A percentile compares a stretch with the other conserved stretches of the same genome.
phyloP scores from a whole-genome alignment of 2,113 vertebrate species.

The Macquaria australasica region DNA sequence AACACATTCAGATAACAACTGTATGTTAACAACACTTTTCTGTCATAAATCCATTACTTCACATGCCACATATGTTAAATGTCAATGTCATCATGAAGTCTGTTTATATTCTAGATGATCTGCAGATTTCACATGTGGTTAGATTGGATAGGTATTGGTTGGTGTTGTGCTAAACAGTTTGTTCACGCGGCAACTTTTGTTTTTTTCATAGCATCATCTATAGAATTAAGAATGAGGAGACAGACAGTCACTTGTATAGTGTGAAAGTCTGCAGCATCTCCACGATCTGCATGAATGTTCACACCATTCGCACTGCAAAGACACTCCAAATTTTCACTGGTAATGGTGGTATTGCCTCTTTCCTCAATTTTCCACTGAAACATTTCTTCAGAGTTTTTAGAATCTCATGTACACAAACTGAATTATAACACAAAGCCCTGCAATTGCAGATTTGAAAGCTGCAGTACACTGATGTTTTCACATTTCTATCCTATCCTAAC shows the following conservation, averaged over 20 bases:
- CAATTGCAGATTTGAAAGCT: neutral
- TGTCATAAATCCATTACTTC: constrained; percentile 7
- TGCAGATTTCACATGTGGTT: neutral
- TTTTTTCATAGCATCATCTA: neutral
- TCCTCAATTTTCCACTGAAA: neutral
- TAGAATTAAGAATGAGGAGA: constrained; percentile 12
- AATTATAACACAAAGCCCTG: neutral
- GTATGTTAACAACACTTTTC: constrained; percentile 14
- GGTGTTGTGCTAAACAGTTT: neutral
- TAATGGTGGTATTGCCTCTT: neutral
- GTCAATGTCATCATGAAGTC: neutral
- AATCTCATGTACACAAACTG: neutral
- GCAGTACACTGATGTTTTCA: constrained; percentile 5
- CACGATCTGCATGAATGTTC: constrained; percentile 13
- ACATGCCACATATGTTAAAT: neutral
- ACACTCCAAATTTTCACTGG: constrained; percentile 7
- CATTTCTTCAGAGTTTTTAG: neutral
- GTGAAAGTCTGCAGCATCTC: constrained; percentile 40
- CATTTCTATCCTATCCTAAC: neutral
- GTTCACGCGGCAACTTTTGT: neutral
- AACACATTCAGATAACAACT: constrained; percentile 11
- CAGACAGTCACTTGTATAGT: constrained; percentile 5
- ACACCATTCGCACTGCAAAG: constrained; percentile 8
- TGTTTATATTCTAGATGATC: constrained; percentile 16
- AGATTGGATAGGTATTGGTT: neutral